These are phyloP conservation scores for Scomber colias DNA, from an alignment of 2,113 vertebrate species.

Conservation along the genomic window DNA sequence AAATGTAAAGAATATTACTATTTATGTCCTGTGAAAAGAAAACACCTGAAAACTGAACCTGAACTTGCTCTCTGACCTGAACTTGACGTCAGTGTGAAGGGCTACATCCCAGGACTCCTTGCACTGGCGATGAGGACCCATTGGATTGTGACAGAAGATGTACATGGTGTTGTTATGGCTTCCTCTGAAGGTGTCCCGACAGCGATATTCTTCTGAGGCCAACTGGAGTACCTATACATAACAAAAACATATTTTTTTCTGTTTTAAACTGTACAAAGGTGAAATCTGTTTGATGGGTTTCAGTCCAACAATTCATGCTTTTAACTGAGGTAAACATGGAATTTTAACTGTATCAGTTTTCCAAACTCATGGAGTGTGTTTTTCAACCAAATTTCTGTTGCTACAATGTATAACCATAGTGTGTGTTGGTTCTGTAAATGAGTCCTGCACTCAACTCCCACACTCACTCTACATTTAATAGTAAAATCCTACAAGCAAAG, in stretches of 20 bases:
- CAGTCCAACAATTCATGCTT: background rate
- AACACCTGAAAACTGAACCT: background rate
- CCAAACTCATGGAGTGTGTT: too few relatives aligned
- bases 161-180: slow-evolving; percentile 87
- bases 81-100: slow-evolving; percentile 92
- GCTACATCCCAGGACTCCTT: slow-evolving; percentile 87
- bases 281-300: background rate
- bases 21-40: background rate
- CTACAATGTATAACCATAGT: background rate
- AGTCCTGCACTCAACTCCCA: background rate
- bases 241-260: background rate
- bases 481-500: background rate
- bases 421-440: background rate
- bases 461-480: background rate
- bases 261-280: background rate
- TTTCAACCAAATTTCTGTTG: background rate
- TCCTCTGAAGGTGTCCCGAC: slow-evolving; percentile 88
- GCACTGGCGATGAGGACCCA: slow-evolving; percentile 82
- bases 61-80: slow-evolving; percentile 87
- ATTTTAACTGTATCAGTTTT: too few relatives aligned
- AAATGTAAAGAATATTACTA: background rate
- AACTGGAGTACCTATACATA: slow-evolving; percentile 86
- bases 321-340: background rate
- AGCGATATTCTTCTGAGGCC: slow-evolving; percentile 86
- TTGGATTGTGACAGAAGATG: slow-evolving; percentile 92